Evolutionary conservation across 1,140 invertebrate genomes (phyloP).

Genomic region (Sipha flava): DNA sequence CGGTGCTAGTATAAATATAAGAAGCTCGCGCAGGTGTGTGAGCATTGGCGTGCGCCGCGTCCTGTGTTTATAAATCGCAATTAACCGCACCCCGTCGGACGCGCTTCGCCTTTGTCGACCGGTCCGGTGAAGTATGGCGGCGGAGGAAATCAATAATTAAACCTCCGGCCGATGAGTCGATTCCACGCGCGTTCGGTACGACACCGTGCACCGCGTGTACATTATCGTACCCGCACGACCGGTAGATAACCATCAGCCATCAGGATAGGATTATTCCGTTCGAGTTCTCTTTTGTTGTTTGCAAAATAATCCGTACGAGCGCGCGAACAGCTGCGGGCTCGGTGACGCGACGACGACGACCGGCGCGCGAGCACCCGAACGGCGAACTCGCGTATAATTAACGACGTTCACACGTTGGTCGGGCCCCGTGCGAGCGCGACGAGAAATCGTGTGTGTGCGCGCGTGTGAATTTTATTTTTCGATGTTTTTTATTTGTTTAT

Average conservation of each 20-base stretch:
- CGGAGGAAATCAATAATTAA: slow-evolving; percentile 1
- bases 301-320: neutral
- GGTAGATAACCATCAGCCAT: neutral
- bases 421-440: neutral
- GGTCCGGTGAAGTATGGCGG: neutral
- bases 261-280: neutral
- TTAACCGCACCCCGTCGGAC: neutral
- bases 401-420: slow-evolving; percentile 28
- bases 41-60: neutral
- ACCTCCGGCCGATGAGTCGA: neutral
- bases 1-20: neutral
- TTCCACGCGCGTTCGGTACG: too few relatives aligned
- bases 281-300: neutral
- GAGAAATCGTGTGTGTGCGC: neutral
- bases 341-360: neutral
- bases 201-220: too few relatives aligned
- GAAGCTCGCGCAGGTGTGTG: neutral
- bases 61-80: slow-evolving; percentile 14
- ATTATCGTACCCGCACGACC: neutral
- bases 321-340: too few relatives aligned
- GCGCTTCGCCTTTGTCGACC: neutral
- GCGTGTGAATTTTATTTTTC: neutral
- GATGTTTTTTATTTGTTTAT: neutral
- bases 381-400: neutral
- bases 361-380: neutral